Conservation (phyloP, 2,113 vertebrate genomes). For the Butorides virescens region DNA sequence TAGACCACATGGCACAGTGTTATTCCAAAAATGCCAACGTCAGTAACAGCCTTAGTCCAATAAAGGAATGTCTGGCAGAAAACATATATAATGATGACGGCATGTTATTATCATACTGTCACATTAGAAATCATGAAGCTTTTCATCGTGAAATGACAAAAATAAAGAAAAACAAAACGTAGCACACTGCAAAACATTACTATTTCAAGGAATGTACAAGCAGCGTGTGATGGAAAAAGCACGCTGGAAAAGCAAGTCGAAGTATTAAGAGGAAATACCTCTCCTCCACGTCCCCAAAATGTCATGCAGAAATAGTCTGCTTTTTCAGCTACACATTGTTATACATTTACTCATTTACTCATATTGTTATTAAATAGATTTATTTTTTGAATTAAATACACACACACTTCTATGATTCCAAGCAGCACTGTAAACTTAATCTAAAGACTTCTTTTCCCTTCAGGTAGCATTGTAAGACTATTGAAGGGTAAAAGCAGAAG, state of each 20-base stretch:
- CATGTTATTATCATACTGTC: background rate
- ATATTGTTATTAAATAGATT: background rate
- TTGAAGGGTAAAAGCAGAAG: background rate
- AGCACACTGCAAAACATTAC: background rate
- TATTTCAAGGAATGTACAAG: background rate
- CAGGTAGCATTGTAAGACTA: background rate
- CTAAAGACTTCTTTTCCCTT: background rate
- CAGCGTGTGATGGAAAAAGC: background rate
- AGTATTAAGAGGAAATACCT: background rate
- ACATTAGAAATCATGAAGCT: background rate
- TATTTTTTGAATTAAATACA: background rate
- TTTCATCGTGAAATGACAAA: background rate
- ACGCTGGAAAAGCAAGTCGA: background rate
- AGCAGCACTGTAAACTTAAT: background rate
- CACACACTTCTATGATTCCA: background rate
- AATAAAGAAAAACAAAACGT: background rate
- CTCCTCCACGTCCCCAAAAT: background rate
- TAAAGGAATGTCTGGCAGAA: background rate
- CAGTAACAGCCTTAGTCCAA: background rate
- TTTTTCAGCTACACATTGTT: background rate
- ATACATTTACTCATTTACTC: background rate
- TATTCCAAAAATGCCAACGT: background rate
- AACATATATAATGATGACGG: background rate
- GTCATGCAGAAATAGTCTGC: background rate
- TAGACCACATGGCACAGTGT: background rate